Percentiles rank a stretch among this genome's conserved stretches.
These are phyloP conservation scores for Gymnodraco acuticeps DNA, from an alignment of 2,797 vertebrate species.

Conservation along the genomic window DNA sequence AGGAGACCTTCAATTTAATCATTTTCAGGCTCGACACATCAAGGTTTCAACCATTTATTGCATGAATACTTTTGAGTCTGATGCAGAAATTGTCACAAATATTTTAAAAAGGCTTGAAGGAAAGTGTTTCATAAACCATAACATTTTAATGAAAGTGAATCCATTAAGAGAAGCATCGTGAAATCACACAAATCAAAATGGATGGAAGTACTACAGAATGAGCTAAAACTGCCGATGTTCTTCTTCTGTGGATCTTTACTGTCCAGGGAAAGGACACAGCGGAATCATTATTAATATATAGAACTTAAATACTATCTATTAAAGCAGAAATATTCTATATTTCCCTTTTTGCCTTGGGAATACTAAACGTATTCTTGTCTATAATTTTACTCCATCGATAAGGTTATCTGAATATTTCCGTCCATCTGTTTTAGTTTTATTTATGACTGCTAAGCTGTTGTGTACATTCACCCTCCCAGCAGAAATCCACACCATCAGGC, in stretches of 20 bases:
- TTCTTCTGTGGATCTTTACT: not conserved
- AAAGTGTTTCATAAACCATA: not conserved
- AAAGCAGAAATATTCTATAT: not conserved
- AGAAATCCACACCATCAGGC: slow-evolving; percentile 21
- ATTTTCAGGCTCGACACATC: slow-evolving; percentile 30
- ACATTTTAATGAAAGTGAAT: slow-evolving; percentile 27
- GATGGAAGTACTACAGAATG: not conserved
- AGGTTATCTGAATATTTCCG: not conserved
- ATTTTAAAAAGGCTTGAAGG: too few relatives aligned
- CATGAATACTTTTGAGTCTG: slow-evolving; percentile 7
- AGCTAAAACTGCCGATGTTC: slow-evolving; percentile 12
- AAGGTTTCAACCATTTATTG: slow-evolving; percentile 26
- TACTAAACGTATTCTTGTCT: too few relatives aligned
- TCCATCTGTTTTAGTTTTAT: slow-evolving; percentile 38
- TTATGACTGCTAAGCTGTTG: slow-evolving; percentile 24
- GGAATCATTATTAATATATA: too few relatives aligned
- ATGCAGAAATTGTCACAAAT: slow-evolving; percentile 6
- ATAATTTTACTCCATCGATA: not conserved
- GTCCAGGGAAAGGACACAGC: not conserved
- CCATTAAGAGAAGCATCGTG: slow-evolving; percentile 23
- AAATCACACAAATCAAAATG: slow-evolving; percentile 55
- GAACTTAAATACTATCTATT: too few relatives aligned
- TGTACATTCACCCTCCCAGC: slow-evolving; percentile 38
- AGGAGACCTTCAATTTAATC: slow-evolving; percentile 38
- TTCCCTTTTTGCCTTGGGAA: not conserved